Evolutionary conservation across 2,797 vertebrate genomes (phyloP).

Genomic region (Caiman crocodilus): DNA sequence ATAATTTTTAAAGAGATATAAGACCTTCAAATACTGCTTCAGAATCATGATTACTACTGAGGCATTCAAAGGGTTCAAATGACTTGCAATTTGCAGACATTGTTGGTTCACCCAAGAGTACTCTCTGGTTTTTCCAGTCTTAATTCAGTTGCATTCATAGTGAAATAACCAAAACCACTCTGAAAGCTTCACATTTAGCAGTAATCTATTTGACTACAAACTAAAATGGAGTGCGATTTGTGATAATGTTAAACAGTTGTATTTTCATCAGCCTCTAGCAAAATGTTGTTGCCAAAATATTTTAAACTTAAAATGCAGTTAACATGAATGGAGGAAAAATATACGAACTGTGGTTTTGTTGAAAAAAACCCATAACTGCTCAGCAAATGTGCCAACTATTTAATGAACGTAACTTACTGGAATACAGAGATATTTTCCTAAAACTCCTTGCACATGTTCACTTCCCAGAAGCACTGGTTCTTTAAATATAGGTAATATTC

Average conservation of each 20-base stretch:
- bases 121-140: background rate
- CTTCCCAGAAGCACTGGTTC: too few relatives aligned
- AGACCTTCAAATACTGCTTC: background rate
- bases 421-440: too few relatives aligned
- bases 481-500: too few relatives aligned
- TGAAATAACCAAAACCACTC: slow-evolving; percentile 42
- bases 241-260: slow-evolving; percentile 19
- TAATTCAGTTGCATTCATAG: slow-evolving; percentile 17
- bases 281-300: slow-evolving; percentile 55
- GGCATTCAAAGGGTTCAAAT: background rate
- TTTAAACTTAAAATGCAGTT: slow-evolving; percentile 36
- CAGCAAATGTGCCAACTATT: too few relatives aligned
- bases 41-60: background rate
- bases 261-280: slow-evolving; percentile 12
- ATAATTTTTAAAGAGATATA: slow-evolving; percentile 1
- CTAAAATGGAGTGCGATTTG: slow-evolving; percentile 35
- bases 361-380: background rate
- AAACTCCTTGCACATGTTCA: too few relatives aligned
- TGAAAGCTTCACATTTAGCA: slow-evolving; percentile 30
- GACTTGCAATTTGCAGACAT: background rate
- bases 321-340: slow-evolving; percentile 30
- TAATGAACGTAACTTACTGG: too few relatives aligned
- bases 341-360: background rate
- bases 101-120: slow-evolving; percentile 1
- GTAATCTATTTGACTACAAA: slow-evolving; percentile 12